Evolutionary conservation across 1,140 invertebrate species (phyloP).

Genomic region (Zophobas morio): DNA sequence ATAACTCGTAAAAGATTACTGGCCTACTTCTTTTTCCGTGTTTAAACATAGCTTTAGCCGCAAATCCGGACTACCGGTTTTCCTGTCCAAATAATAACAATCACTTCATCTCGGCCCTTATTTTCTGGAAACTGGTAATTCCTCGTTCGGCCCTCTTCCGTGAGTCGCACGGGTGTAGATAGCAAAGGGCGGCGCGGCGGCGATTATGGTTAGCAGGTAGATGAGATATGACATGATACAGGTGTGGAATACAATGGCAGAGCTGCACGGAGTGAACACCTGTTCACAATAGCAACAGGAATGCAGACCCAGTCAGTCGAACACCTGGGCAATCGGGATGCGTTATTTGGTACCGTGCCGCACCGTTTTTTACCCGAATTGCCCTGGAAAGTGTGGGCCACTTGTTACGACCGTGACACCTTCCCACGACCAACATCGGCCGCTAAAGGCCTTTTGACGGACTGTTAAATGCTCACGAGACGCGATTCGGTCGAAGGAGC

Average conservation of each 20-base stretch:
- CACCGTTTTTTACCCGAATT: slow-evolving; percentile 31
- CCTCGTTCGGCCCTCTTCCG: no score
- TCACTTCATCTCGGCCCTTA: no score
- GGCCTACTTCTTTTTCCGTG: no score
- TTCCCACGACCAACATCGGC: slow-evolving; percentile 24
- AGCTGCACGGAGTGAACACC: slow-evolving; percentile 51
- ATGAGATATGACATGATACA: slow-evolving; percentile 58
- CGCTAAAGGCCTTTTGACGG: no score
- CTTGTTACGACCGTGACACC: slow-evolving; percentile 17
- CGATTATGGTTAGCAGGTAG: slow-evolving; percentile 47
- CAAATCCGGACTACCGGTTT: no score
- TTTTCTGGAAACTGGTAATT: no score
- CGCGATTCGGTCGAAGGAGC: no score
- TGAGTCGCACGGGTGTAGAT: not conserved
- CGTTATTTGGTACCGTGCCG: slow-evolving; percentile 27
- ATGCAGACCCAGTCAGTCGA: slow-evolving; percentile 53
- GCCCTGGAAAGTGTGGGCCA: slow-evolving; percentile 8
- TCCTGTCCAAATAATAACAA: no score
- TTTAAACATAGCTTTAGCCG: no score
- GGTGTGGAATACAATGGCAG: slow-evolving; percentile 56
- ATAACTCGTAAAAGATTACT: no score
- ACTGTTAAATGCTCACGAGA: no score
- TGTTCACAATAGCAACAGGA: slow-evolving; percentile 54
- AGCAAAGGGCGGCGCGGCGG: slow-evolving; percentile 8
- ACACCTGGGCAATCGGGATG: slow-evolving; percentile 52